Evolutionary conservation across 1,140 invertebrate genomes (phyloP).

Genomic region (Drosophila bifasciata): DNA sequence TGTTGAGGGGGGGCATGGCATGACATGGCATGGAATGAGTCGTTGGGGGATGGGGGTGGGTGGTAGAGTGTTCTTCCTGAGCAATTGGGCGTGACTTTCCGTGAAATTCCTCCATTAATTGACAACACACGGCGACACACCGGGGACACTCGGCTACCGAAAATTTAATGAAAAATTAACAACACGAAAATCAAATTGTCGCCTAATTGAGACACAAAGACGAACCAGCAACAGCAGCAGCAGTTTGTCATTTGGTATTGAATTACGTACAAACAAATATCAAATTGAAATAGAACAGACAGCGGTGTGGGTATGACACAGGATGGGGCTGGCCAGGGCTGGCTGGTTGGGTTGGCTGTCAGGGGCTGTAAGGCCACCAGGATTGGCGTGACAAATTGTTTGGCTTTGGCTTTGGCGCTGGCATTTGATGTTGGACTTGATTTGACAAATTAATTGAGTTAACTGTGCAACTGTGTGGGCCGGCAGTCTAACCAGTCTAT

Average conservation of each 20-base stretch:
- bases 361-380: constrained; percentile 27
- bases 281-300: constrained; percentile 55
- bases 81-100: constrained; percentile 44
- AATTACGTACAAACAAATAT: constrained; percentile 74
- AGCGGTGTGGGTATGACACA: not conserved
- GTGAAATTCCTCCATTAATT: constrained; percentile 76
- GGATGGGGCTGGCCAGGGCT: not conserved
- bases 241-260: constrained; percentile 50
- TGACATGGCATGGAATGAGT: constrained; percentile 6
- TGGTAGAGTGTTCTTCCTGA: constrained; percentile 11
- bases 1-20: constrained; percentile 65
- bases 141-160: constrained; percentile 19
- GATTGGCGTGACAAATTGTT: constrained; percentile 72
- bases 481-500: constrained; percentile 15
- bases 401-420: constrained; percentile 59
- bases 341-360: not conserved
- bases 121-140: constrained; percentile 62
- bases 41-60: not conserved
- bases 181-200: constrained; percentile 77
- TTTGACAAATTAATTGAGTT: constrained; percentile 80
- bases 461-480: constrained; percentile 6
- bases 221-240: constrained; percentile 11
- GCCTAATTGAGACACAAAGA: constrained; percentile 77
- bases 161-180: constrained; percentile 80
- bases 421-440: constrained; percentile 69